Base-by-base conservation (phyloP, 1,140 invertebrate species). In the Bombus cullumanus region DNA sequence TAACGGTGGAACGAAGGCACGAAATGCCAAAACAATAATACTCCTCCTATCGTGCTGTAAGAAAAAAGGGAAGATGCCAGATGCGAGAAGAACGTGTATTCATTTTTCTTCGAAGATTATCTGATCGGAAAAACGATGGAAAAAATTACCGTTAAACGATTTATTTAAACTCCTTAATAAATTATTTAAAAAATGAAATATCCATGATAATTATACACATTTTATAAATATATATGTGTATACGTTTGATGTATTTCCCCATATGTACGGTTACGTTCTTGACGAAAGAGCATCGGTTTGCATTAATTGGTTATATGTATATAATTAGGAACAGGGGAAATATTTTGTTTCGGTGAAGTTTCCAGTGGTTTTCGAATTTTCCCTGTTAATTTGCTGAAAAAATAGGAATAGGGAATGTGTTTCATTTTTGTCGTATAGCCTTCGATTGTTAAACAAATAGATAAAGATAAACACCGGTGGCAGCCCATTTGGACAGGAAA, bases 371-470 rank as follows among this genome's bases (percentile, higher is more conserved):
- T 37, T 75, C 22, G 25, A 41, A 34, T 8, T n/a, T 62, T 78
- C 6, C 2, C 18, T 13, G 41, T 66, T 78, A 66, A 78, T 22
- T 78, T 64, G 39, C 15, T 41, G 76, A 64, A 25, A 78, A 64
- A 78, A 62, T n/a, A 5, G 1, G 0, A 53, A 25, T 13, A 25
- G 18, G 3, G 31, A 34, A 31, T 34, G 31, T 31, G 39, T n/a
- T 41, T 28, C 13, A 59, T 28, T 76, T 2, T 10, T 15, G 2
- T 28, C 31, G 15, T 39, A n/a, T n/a, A 15, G 1, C 13, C 12
- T 31, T 43, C 18, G 28, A 53, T 62, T 57, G 68, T 72, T 81
- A 59, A 72, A 62, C 68, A 81, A 81, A 72, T 39, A 31, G 37
- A 81, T 43, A 53, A 62, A 81, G 69, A 43, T 47, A 73, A 62